phyloP scores from a whole-genome alignment of 1,140 invertebrate species.

The Bombus sylvicola region DNA sequence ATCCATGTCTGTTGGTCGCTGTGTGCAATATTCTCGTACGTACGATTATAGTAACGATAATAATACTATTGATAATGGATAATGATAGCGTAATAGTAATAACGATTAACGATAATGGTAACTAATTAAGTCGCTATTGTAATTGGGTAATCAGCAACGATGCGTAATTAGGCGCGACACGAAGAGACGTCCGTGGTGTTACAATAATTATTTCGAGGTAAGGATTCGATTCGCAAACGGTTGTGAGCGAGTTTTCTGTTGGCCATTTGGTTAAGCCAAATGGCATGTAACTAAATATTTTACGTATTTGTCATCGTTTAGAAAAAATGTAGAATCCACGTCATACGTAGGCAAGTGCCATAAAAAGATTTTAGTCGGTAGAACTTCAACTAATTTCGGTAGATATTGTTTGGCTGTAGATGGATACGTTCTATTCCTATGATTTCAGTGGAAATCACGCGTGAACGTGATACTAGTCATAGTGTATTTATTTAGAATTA shows the following conservation, averaged over 20 bases:
- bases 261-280: neutral
- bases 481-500: neutral
- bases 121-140: slow-evolving; percentile 57
- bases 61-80: slow-evolving; percentile 53
- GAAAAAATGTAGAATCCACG: slow-evolving; percentile 9
- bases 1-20: slow-evolving; percentile 59
- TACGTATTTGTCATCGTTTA: slow-evolving; percentile 36
- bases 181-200: slow-evolving; percentile 69
- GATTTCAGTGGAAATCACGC: slow-evolving; percentile 7
- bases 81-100: slow-evolving; percentile 28
- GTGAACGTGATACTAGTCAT: slow-evolving; percentile 14
- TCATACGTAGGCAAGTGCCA: slow-evolving; percentile 55
- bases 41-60: slow-evolving; percentile 53
- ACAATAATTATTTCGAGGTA: slow-evolving; percentile 69
- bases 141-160: slow-evolving; percentile 63
- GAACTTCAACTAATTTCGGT: too few relatives aligned
- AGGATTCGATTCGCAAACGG: slow-evolving; percentile 53
- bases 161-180: slow-evolving; percentile 43
- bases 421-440: slow-evolving; percentile 10
- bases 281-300: slow-evolving; percentile 22
- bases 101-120: slow-evolving; percentile 30
- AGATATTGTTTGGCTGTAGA: neutral
- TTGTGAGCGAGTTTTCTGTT: slow-evolving; percentile 53
- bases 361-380: neutral
- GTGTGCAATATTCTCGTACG: slow-evolving; percentile 69